Conservation (phyloP, 2,113 vertebrate genomes). For the Bubo blakistoni region DNA sequence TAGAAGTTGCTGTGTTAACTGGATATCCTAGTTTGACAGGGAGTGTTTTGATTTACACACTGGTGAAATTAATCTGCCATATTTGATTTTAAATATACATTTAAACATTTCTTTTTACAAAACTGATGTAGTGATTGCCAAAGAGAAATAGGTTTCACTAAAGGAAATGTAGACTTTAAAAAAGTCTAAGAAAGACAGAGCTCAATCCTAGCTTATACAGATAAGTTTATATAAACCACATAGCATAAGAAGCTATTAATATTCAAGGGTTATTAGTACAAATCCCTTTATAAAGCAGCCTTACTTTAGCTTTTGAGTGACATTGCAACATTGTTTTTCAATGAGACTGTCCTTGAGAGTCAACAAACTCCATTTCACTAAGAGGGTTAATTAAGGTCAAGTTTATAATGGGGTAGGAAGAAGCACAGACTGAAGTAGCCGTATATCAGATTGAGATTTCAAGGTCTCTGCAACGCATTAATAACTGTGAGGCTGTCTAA, state of each 20-base stretch:
- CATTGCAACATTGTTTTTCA: conserved; percentile 58
- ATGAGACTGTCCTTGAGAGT: conserved; percentile 59
- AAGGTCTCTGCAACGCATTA: conserved; percentile 28
- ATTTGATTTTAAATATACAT: not conserved
- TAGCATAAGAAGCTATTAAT: conserved; percentile 55
- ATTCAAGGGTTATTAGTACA: conserved; percentile 60
- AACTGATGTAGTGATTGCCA: not conserved
- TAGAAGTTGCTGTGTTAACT: not conserved
- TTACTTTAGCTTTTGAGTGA: conserved; percentile 55
- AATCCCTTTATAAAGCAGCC: conserved; percentile 61
- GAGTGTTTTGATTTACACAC: not conserved
- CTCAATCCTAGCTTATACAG: conserved; percentile 18
- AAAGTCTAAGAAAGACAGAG: not conserved
- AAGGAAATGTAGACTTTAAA: not conserved
- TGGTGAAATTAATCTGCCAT: not conserved
- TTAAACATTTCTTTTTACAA: not conserved
- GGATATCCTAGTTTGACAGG: not conserved
- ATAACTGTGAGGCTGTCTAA: not conserved
- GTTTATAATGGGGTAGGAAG: conserved; percentile 57
- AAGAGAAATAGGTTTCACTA: not conserved
- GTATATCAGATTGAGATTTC: conserved; percentile 41
- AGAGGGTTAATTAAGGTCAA: conserved; percentile 74
- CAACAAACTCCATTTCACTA: conserved; percentile 65
- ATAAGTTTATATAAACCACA: conserved; percentile 49
- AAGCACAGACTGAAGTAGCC: conserved; percentile 28